These are phyloP conservation scores for Saxidomus purpurata DNA, from an alignment of 1,140 invertebrate species.

Conservation along the genomic window DNA sequence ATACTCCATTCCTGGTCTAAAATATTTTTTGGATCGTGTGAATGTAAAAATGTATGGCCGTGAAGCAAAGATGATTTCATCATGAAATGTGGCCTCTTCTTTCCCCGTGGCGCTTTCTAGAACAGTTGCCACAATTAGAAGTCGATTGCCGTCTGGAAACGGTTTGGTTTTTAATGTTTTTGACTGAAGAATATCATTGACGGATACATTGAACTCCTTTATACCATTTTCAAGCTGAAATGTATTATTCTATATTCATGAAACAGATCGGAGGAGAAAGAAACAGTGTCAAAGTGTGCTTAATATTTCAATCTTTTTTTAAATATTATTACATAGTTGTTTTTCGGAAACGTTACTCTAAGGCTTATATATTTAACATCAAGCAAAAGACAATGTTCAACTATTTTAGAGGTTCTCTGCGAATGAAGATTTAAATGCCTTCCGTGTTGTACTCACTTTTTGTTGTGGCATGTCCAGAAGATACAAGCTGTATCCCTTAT, in stretches of 20 bases:
- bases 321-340: not conserved
- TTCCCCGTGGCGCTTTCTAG: slow-evolving; percentile 30
- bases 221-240: not conserved
- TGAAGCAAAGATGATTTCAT: not conserved
- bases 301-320: not conserved
- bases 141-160: slow-evolving; percentile 15
- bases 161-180: not conserved
- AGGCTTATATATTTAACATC: too few species aligned
- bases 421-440: too few species aligned
- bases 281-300: not conserved
- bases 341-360: too few species aligned
- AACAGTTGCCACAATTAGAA: not conserved
- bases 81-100: slow-evolving; percentile 5
- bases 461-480: not conserved
- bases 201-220: not conserved
- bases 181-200: not conserved
- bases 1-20: slow-evolving; percentile 5
- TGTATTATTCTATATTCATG: too few species aligned
- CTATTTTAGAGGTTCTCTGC: too few species aligned
- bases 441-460: not conserved
- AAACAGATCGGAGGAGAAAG: not conserved
- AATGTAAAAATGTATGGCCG: not conserved
- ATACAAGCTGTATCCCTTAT: not conserved
- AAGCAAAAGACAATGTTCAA: too few species aligned
- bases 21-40: slow-evolving; percentile 5